Percentiles rank a stretch among this genome's conserved stretches.
Evolutionary conservation across 2,888 invertebrate species (phyloP).

Genomic region (Lasioglossum morio): DNA sequence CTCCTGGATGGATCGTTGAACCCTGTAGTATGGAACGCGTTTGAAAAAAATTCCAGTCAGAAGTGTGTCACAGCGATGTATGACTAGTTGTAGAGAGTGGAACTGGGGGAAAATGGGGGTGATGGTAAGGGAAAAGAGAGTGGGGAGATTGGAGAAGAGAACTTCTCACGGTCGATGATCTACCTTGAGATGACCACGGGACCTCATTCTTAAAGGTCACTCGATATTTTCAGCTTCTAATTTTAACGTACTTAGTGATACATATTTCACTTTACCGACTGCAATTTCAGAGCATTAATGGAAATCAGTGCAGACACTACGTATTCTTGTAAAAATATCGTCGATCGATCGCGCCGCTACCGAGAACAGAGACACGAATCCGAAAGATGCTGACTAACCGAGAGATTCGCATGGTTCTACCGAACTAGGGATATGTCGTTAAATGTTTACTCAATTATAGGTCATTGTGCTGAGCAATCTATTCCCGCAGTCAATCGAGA

Average conservation of each 20-base stretch:
- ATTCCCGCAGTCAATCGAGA: neutral
- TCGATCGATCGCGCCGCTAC: neutral
- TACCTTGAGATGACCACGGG: constrained; percentile 63
- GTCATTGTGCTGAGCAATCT: neutral
- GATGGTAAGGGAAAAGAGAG: constrained; percentile 34
- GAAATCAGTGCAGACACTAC: neutral
- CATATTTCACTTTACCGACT: constrained; percentile 23
- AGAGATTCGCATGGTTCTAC: neutral
- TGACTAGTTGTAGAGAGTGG: constrained; percentile 36
- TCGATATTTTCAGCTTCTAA: constrained; percentile 50
- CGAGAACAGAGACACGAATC: neutral
- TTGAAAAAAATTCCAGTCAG: constrained; percentile 56
- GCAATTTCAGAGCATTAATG: constrained; percentile 4
- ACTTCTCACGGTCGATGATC: constrained; percentile 67
- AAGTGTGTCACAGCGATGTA: constrained; percentile 66
- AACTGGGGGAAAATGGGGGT: constrained; percentile 39
- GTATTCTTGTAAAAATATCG: neutral
- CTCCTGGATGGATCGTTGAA: constrained; percentile 69
- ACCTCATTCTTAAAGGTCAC: constrained; percentile 59
- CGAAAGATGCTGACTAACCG: neutral
- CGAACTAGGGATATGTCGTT: neutral
- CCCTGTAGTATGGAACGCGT: constrained; percentile 59
- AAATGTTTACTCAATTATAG: neutral
- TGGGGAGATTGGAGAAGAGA: constrained; percentile 35
- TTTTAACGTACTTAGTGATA: constrained; percentile 44